Evolutionary conservation across 2,797 vertebrate species (phyloP), one percentile per base, ranked within the genome.

Genomic region (Acanthurus leucopareius): DNA sequence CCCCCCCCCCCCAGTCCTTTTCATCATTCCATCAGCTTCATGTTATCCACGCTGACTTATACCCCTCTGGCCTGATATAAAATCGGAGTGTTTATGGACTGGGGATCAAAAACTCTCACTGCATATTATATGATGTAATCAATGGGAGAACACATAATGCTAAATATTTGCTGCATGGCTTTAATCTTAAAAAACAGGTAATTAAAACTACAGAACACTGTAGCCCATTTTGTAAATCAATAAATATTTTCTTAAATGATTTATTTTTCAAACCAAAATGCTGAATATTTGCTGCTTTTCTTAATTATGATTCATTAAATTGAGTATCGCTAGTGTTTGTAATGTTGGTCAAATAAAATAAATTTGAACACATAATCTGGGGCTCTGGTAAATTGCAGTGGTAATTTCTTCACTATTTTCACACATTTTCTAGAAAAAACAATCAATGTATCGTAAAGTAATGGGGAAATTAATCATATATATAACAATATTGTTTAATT

Each of bases 11-110:
- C n/a, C n/a, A n/a, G 51, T 49, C 22, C 38, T 61, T 42, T 45
- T 65, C 52, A 59, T 13, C n/a, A 60, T 28, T 32, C 67, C 32
- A 49, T 68, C 20, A 22, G 59, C 28, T 56, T 57, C 14, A 16
- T 61, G 32, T 61, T 60, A 65, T 42, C 13, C 70, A 57, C 25
- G 3, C 25, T 25, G 25, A 25, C 25, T 25, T 25, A 25, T 25
- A 25, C 25, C 25, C 2, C 56, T 38, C 17, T 49, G 28, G n/a
- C 32, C 16, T 59, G 1, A 38, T 49, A 38, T 68, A 45, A 45
- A 20, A 45, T 70, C 28, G 45, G n/a, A 61, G 40, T 58, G 7
- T 35, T 47, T 7, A 25, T 22, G 42, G n/a, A 56, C 35, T 15
- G 17, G 5, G 13, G 25, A 62, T 69, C 35, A 51, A 44, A 78